Evolutionary conservation across 2,113 vertebrate genomes (phyloP), one percentile per base, ranked within the genome.

Genomic region (Setophaga coronata): DNA sequence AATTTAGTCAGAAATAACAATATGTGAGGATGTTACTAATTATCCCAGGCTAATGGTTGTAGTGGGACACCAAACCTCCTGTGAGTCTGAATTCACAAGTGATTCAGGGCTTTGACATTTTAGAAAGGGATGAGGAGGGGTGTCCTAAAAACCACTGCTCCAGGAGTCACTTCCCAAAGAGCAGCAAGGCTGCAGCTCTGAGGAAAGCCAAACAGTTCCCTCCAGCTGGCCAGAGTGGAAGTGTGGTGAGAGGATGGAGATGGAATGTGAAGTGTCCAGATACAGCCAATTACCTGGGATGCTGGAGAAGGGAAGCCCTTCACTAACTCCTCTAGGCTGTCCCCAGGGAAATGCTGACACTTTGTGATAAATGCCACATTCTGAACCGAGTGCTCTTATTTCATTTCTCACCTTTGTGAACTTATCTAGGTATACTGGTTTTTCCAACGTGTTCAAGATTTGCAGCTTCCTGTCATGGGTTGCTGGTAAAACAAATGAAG

Each of bases 351-450:
- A 62, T 20, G 40, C 34, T 77, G 28, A 21, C 29, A 38, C 36
- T 48, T 67, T 23, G 9, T 54, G 42, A 80, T 38, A 83, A 83
- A 47, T 24, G 17, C 29, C 54, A 53, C 36, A 50, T 28, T 70
- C 40, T 50, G 34, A 72, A 61, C 57, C 23, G 38, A 38, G 28
- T 45, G 34, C 29, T 76, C 62, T 66, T 36, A 50, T 18, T 58
- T 64, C 0, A 61, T 87, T 94, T 90, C 98, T 98, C 89, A 98
- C 98, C 97, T 98, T 94, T 65, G 38, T 58, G 94, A 98, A 98
- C 82, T 97, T 95, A 29, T 86, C 43, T 72, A 92, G 42, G 18
- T 74, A 91, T 71, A 98, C 7, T 88, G 91, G 97, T 96, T 87
- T 58, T 29, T 67, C 94, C 94, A 94, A 18, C 4, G 95, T 94